Evolutionary conservation across 2,888 invertebrate genomes (phyloP), one percentile per base, ranked within the genome.

Genomic region (Tipula unca): DNA sequence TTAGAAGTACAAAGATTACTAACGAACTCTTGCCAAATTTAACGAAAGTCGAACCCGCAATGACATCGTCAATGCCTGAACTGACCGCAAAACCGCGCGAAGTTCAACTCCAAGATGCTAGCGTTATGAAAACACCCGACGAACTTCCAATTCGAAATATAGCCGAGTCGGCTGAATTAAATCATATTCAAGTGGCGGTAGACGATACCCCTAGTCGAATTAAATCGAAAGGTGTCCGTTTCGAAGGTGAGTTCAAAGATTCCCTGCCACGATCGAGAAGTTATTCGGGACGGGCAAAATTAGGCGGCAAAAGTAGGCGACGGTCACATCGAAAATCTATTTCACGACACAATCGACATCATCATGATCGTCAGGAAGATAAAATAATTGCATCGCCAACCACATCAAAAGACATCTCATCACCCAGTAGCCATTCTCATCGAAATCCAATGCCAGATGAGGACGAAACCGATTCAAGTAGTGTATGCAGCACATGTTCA

Each of bases 401-500:
- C 0, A 84, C 84, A 10, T 84, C 84, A 17, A 83, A 83, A 83
- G 36, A 36, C 14, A 85, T 25, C 1, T 10, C 42, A 5, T 85
- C 85, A 17, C 82, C 85, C 3, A 86, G 86, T n/a, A 85, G 86
- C n/a, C 85, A 86, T 6, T 20, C 82, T 84, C 86, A 87, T 89
- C 89, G 89, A 89, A 89, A 87, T 89, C 88, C 87, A 32, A 83
- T 32, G 1, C 83, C 86, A 69, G 17, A 86, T 25, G 89, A 88
- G 87, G 91, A 90, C 84, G 93, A 93, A 83, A 94, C 95, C 5
- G 95, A 95, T 88, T 93, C 93, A 10, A 94, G 94, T 87, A 96
- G 96, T 89, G 95, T 95, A 89, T 98, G 97, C 90, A 97, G 97
- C 69, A 97, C 98, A 14, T 98, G 98, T 87, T 97, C 96, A 0